Base-by-base conservation (phyloP, 92 coral and sea anemone species). In the Montipora capitata region DNA sequence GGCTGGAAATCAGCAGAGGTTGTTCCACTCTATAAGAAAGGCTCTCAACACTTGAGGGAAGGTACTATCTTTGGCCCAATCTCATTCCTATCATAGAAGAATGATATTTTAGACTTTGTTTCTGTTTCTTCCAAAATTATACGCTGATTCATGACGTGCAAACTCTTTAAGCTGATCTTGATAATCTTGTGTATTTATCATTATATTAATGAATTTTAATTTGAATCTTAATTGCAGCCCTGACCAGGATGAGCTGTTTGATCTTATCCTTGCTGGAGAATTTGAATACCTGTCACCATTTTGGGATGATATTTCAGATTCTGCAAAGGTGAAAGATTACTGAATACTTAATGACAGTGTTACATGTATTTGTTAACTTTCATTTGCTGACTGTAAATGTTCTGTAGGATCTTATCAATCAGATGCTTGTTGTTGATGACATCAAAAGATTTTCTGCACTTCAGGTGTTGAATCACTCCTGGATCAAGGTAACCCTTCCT, bases 241-340 rank as follows among this genome's bases (percentile, higher is more conserved):
- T 76, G 97, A 97, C 87, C 99, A 97, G 88, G 99, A 97, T 81
- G 98, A 97, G 56, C 83, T 97, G 48, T 97, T 97, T 62, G 99
- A 97, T 81, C 83, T 95, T 67, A 97, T 97, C 76, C 94, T 97
- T 64, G 87, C 96, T 14, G 99, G 99, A 41, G 99, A 95, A 86
- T 97, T 95, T 85, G 99, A 94, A 82, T 97, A 91, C 62, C 96
- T 97, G 20, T 94, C 99, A 16, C 99, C 99, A 35, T 97, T 97
- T 81, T 97, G 99, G 99, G 97, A 97, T 85, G 93, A 86, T 78
- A 97, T 97, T 40, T 93, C 99, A 11, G 85, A 93, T 20, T 97
- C 99, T 5, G 99, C 99, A 27, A 97, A 94, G 96, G 99, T 95
- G 80, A 20, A 67, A 42, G 2, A 52, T 44, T 15, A 2, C 13